A percentile compares a stretch with the other conserved stretches of the same genome.
phyloP scores from a whole-genome alignment of 2,113 vertebrate species.

The Neodontobutis hainanensis region DNA sequence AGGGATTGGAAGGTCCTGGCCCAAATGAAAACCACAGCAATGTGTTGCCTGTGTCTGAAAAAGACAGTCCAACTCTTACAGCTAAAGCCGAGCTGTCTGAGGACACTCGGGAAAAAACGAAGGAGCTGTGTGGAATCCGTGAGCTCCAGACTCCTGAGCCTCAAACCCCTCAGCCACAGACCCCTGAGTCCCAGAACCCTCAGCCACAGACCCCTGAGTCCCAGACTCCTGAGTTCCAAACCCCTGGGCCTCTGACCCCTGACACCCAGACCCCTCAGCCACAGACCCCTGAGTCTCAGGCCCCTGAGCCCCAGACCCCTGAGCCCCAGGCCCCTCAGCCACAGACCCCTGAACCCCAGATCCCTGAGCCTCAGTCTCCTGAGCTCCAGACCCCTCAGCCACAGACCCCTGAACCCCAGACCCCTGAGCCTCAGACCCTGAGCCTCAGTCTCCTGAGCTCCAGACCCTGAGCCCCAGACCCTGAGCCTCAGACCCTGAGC shows the following conservation, averaged over 20 bases:
- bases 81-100: not conserved
- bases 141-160: not conserved
- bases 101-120: not conserved
- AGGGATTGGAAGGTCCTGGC: too few relatives aligned
- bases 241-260: too few relatives aligned
- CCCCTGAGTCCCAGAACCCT: not conserved
- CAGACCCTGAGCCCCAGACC: not conserved
- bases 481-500: not conserved
- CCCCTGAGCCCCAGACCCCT: not conserved
- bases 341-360: not conserved
- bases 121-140: not conserved
- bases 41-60: not conserved
- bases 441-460: not conserved
- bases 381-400: too few relatives aligned
- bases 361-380: not conserved
- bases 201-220: not conserved
- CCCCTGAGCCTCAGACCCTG: not conserved
- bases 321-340: too few relatives aligned
- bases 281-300: not conserved
- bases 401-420: too few relatives aligned
- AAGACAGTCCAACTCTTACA: not conserved
- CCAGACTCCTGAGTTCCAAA: not conserved
- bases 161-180: too few relatives aligned
- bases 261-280: not conserved
- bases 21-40: not conserved